Conservation (phyloP, 2,113 vertebrate species). For the Myotis lucifugus region DNA sequence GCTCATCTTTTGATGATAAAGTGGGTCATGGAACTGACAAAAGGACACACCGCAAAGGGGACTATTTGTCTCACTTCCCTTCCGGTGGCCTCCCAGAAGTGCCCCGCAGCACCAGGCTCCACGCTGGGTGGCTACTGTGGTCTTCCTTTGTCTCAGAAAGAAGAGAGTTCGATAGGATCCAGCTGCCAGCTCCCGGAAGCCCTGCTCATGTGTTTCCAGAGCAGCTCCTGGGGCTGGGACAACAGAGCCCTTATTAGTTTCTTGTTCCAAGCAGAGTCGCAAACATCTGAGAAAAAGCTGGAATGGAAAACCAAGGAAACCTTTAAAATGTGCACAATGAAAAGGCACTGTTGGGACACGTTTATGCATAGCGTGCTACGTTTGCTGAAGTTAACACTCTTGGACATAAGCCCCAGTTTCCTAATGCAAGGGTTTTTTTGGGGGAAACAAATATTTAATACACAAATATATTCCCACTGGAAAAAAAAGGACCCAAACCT, state of each 20-base stretch:
- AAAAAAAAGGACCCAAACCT: background rate
- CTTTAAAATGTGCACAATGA: background rate
- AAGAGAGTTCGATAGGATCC: slow-evolving; percentile 28
- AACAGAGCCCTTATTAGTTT: background rate
- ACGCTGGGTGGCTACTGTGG: slow-evolving; percentile 70
- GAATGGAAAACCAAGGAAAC: background rate
- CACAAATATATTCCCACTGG: background rate
- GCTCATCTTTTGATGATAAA: slow-evolving; percentile 35
- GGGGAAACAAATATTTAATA: background rate
- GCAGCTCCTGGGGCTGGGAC: background rate
- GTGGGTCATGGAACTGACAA: slow-evolving; percentile 22
- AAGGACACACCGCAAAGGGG: slow-evolving; percentile 44
- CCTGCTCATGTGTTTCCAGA: background rate
- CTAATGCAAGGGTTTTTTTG: background rate
- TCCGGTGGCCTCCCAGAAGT: slow-evolving; percentile 63
- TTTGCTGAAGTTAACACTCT: background rate
- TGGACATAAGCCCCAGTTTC: background rate
- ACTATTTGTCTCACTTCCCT: background rate
- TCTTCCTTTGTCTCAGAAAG: slow-evolving; percentile 65
- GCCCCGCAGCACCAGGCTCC: slow-evolving; percentile 50
- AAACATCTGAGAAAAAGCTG: slow-evolving; percentile 25
- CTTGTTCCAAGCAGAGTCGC: background rate
- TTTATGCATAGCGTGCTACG: background rate
- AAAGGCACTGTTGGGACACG: background rate
- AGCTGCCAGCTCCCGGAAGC: slow-evolving; percentile 42